phyloP scores from a whole-genome alignment of 2,888 invertebrate genomes.

The Cyrtodaria siliqua region DNA sequence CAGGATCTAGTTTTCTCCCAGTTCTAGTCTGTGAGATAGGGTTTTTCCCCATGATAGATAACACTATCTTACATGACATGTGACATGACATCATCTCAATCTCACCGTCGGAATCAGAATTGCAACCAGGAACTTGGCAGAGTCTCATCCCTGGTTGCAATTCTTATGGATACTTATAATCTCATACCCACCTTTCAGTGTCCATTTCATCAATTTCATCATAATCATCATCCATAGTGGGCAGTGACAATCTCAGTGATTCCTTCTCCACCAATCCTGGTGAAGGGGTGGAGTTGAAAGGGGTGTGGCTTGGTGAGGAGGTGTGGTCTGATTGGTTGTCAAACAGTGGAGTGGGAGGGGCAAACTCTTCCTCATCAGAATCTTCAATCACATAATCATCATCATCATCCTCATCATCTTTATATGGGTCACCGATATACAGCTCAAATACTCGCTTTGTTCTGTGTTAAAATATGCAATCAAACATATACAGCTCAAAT shows the following conservation, averaged over 20 bases:
- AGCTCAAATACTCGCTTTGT: conserved; percentile 60
- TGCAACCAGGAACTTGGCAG: no score
- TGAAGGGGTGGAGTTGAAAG: conserved; percentile 12
- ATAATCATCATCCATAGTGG: conserved; percentile 63
- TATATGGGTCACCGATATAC: conserved; percentile 60
- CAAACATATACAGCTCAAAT: no score
- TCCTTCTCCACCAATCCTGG: conserved; percentile 11
- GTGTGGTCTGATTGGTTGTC: not conserved
- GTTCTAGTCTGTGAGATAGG: no score
- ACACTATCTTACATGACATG: no score
- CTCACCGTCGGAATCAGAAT: no score
- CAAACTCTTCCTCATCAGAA: conserved; percentile 41
- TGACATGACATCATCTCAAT: no score
- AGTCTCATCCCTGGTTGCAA: no score
- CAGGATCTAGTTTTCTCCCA: no score
- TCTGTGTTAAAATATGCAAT: conserved; percentile 27
- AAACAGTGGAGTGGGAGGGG: conserved; percentile 4
- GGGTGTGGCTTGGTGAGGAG: conserved; percentile 21
- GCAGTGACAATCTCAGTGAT: conserved; percentile 50
- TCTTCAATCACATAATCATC: conserved; percentile 43
- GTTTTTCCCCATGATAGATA: no score
- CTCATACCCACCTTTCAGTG: conserved; percentile 67
- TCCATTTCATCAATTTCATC: conserved; percentile 67
- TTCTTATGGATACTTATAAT: no score
- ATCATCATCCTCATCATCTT: conserved; percentile 27